Conservation (phyloP, 2,113 vertebrate species). For the Prolemur simus region DNA sequence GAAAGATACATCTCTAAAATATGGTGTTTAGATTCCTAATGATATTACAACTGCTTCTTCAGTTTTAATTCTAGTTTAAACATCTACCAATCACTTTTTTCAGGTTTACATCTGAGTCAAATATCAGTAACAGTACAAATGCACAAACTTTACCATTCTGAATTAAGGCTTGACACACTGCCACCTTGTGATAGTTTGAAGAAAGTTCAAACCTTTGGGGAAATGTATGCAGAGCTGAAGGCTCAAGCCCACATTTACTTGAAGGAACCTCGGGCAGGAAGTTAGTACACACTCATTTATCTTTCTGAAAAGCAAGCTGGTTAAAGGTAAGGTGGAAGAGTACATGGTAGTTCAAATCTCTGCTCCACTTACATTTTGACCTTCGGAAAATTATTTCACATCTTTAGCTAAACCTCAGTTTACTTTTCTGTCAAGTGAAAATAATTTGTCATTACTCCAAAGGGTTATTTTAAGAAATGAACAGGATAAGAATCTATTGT, state of each 20-base stretch:
- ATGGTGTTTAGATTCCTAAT: background rate
- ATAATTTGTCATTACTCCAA: background rate
- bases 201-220: constrained; percentile 41
- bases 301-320: background rate
- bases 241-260: background rate
- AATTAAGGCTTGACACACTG: constrained; percentile 65
- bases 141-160: background rate
- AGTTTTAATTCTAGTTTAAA: constrained; percentile 30
- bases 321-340: background rate
- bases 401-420: background rate
- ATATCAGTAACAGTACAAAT: background rate
- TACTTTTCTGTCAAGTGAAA: background rate
- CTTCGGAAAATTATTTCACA: background rate
- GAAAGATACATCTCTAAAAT: background rate
- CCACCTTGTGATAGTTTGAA: constrained; percentile 64
- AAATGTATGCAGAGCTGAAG: background rate
- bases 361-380: background rate
- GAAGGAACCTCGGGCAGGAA: background rate
- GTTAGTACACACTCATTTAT: background rate
- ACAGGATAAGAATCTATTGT: background rate
- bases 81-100: background rate
- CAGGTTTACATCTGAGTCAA: constrained; percentile 10
- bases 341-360: background rate
- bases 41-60: background rate
- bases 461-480: background rate